Conservation (phyloP, 2,113 vertebrate species). For the Peucedramus taeniatus region DNA sequence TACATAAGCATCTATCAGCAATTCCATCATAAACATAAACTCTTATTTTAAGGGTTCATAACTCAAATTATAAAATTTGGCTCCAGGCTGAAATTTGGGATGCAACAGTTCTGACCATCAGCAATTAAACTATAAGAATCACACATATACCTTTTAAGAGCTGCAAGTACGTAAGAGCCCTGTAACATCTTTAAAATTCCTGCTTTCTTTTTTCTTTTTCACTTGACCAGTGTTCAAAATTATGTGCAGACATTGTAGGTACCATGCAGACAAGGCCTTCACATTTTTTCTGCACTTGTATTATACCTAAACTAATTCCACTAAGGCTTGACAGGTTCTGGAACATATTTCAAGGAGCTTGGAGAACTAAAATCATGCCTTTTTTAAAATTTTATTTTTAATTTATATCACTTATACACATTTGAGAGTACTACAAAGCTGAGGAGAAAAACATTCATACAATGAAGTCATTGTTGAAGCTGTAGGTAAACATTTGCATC, state of each 20-base stretch:
- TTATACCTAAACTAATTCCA: neutral
- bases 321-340: neutral
- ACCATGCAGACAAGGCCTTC: neutral
- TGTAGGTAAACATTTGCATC: neutral
- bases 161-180: neutral
- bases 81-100: slow-evolving; percentile 55
- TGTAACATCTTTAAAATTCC: neutral
- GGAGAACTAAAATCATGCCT: neutral
- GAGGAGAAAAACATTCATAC: neutral
- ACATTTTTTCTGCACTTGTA: neutral
- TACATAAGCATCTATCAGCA: slow-evolving; percentile 58
- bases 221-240: neutral
- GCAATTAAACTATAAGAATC: slow-evolving; percentile 8
- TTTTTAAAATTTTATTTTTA: neutral
- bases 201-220: neutral
- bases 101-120: slow-evolving; percentile 45
- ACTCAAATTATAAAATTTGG: slow-evolving; percentile 52
- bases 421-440: neutral
- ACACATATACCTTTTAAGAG: neutral
- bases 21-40: slow-evolving; percentile 63
- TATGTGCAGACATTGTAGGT: neutral
- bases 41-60: slow-evolving; percentile 45
- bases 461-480: neutral
- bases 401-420: neutral
- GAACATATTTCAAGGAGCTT: neutral